Percentiles rank a stretch among this genome's conserved stretches.
These are phyloP conservation scores for Labeo rohita DNA, from an alignment of 2,113 vertebrate species.

Conservation along the genomic window DNA sequence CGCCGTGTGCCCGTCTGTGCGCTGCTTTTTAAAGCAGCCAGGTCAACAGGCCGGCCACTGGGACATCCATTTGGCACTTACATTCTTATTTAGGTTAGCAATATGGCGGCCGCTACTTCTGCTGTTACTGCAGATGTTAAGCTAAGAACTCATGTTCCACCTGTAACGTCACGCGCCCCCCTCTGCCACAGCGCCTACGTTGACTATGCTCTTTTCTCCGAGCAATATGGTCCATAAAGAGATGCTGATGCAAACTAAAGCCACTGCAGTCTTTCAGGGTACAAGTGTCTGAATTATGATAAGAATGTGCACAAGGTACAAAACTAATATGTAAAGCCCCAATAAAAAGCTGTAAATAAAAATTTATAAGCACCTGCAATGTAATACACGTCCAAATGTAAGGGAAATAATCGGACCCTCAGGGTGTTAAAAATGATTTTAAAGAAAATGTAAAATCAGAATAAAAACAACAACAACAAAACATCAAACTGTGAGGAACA, in stretches of 20 bases:
- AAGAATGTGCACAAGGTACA: not conserved
- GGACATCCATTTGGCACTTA: constrained; percentile 54
- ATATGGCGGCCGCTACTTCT: constrained; percentile 54
- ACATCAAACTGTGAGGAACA: not conserved
- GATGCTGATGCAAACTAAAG: constrained; percentile 1
- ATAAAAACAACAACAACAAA: too few species aligned
- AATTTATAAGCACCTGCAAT: not conserved
- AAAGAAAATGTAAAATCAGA: not conserved
- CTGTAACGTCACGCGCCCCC: constrained; percentile 1
- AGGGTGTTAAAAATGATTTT: not conserved
- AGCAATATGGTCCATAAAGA: constrained; percentile 11
- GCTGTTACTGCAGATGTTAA: constrained; percentile 58
- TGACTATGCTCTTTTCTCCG: constrained; percentile 17
- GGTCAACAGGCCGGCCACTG: constrained; percentile 59
- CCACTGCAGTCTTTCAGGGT: not conserved
- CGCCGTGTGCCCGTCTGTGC: constrained; percentile 62
- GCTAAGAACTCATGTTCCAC: constrained; percentile 36
- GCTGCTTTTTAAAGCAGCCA: constrained; percentile 61
- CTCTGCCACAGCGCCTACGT: not conserved
- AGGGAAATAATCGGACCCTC: not conserved
- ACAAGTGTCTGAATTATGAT: not conserved
- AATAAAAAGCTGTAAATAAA: not conserved
- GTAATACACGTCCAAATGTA: not conserved
- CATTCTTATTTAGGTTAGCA: constrained; percentile 57
- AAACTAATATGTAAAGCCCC: not conserved